Evolutionary conservation across 1,140 invertebrate species (phyloP), one percentile per base, ranked within the genome.

Genomic region (Plectrocnemia conspersa): DNA sequence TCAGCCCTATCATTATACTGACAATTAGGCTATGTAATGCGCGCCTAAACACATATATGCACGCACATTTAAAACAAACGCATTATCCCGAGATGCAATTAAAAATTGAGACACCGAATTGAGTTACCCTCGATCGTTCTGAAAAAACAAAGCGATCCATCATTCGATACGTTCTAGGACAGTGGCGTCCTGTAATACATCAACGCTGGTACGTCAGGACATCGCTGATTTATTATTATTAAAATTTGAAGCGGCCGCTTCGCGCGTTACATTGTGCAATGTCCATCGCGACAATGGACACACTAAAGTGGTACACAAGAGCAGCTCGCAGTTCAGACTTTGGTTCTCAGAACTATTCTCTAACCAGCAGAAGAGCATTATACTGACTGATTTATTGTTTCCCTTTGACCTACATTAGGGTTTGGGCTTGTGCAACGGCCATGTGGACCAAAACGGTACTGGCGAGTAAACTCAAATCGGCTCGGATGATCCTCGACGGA

Each of bases 331-430:
- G 23, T 25, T 45, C 33, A n/a, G n/a, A n/a, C n/a, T n/a, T n/a
- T 32, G n/a, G 21, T 32, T 47, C 44, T 47, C 44, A 38, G 47
- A 50, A 35, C 33, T 50, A 50, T 50, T 50, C n/a, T 50, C 47
- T 16, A 38, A 5, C 47, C 27, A 50, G 32, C 47, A 38, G 47
- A 50, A 32, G 27, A 10, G 10, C 45, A 47, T 47, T 47, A 24
- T 22, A 50, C 21, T 13, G 33, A 29, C 47, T 50, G 47, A 50
- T 50, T 50, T 50, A 50, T 50, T 35, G 47, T 29, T 50, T 50
- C 47, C 47, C 47, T 50, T 50, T 50, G 47, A 50, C 47, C 47
- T 16, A 50, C 47, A 50, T 50, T 38, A 50, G 47, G 47, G 47
- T 50, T 35, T 13, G 19, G 13, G 21, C 21, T 23, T n/a, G 25